Evolutionary conservation across 2,888 invertebrate genomes (phyloP).

Genomic region (Suillia variegata): DNA sequence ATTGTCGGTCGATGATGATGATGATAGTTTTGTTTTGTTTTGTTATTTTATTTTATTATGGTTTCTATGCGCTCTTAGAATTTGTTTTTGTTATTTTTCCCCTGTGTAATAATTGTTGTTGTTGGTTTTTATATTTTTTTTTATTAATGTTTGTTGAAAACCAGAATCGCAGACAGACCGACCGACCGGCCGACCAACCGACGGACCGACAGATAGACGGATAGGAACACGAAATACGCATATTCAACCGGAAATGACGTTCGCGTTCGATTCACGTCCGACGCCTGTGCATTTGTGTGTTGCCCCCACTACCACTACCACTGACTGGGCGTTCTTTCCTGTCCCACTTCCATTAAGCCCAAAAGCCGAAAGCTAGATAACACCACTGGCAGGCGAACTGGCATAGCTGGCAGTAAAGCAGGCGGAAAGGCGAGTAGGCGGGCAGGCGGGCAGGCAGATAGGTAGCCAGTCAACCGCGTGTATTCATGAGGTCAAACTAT

Average conservation of each 20-base stretch:
- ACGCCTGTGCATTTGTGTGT: neutral
- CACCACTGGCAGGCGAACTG: too few species aligned
- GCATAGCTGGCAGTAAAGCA: too few species aligned
- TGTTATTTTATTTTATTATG: neutral
- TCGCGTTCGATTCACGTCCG: neutral
- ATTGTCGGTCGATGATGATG: neutral
- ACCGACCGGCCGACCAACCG: too few species aligned
- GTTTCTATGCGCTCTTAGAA: neutral
- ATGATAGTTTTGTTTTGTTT: neutral
- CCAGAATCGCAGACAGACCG: too few species aligned
- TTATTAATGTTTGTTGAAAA: too few species aligned
- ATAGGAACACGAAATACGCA: neutral
- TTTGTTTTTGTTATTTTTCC: neutral
- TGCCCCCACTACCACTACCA: neutral
- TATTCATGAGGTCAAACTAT: neutral
- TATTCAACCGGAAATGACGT: conserved; percentile 1
- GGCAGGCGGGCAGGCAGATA: too few species aligned
- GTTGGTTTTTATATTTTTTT: too few species aligned
- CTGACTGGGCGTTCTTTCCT: too few species aligned
- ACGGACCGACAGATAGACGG: too few species aligned
- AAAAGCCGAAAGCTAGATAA: too few species aligned
- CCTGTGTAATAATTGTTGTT: neutral
- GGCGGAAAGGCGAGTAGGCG: too few species aligned
- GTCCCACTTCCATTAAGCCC: too few species aligned
- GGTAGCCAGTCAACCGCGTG: neutral